Base-by-base conservation (phyloP, 2,113 vertebrate genomes). In the Gavialis gangeticus region DNA sequence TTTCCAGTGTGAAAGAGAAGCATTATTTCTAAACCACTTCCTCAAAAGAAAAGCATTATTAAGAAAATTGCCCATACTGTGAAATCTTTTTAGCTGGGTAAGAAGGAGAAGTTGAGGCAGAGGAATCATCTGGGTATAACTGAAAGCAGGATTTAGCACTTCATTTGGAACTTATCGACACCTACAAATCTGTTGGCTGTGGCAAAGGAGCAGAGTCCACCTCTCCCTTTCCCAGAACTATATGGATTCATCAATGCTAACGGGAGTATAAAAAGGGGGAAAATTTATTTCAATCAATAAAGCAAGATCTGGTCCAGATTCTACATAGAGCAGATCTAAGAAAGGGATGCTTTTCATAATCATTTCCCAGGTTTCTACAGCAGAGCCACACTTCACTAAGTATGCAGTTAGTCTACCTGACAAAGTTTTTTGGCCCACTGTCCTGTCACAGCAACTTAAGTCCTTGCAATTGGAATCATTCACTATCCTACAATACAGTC, bases 351-450 rank as follows among this genome's bases (percentile, higher is more conserved):
- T 37, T 37, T 37, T 34, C 90, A 77, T 82, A 75, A 88, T 24
- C 84, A 82, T 82, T 11, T 10, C 0, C 22, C 1, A 13, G 54
- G 4, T 75, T 87, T 93, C 75, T 76, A 90, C 82, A 81, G 73
- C 85, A 63, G 75, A 24, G 73, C 24, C 4, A 0, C 3, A 28
- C n/a, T 78, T 89, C 24, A 18, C 37, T 28, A 69, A 10, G 46
- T 5, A 0, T 12, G 34, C 16, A 82, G 3, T 15, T 0, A 0
- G 0, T 6, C 16, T 2, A 2, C 3, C 10, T 59, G 25, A 60
- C 11, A 69, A 75, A 76, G 30, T 64, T 14, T 78, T 14, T 34
- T 60, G 46, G 82, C 54, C 63, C 55, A 5, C 0, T 0, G 7
- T 64, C n/a, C 84, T 71, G 16, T 12, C 56, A 9, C 73, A 83